A percentile compares a stretch with the other conserved stretches of the same genome.
These are phyloP conservation scores for Sesamia nonagrioides DNA, from an alignment of 1,140 invertebrate species.

Conservation along the genomic window DNA sequence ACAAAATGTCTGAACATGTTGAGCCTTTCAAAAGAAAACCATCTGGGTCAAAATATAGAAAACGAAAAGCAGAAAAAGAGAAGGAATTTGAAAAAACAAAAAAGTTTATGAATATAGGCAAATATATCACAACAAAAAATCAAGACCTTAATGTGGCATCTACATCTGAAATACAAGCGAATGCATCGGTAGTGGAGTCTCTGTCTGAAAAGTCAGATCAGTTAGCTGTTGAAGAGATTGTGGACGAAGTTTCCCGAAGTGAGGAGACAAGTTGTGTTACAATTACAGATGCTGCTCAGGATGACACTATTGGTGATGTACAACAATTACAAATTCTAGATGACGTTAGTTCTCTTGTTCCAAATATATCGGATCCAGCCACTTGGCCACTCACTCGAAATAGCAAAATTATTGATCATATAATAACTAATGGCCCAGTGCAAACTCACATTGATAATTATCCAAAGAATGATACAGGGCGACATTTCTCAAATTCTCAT, in stretches of 20 bases:
- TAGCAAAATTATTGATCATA: slow-evolving; percentile 61
- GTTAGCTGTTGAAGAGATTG: slow-evolving; percentile 59
- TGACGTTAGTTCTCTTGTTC: slow-evolving; percentile 52
- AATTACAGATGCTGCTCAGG: slow-evolving; percentile 28
- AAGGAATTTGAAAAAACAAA: slow-evolving; percentile 57
- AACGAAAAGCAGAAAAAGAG: slow-evolving; percentile 59
- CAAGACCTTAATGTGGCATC: slow-evolving; percentile 57
- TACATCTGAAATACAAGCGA: slow-evolving; percentile 61
- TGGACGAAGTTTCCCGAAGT: slow-evolving; percentile 48
- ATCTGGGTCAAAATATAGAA: slow-evolving; percentile 53
- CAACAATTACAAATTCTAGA: slow-evolving; percentile 61
- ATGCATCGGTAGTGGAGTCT: slow-evolving; percentile 57
- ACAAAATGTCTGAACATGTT: slow-evolving; percentile 55
- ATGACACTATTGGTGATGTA: slow-evolving; percentile 57
- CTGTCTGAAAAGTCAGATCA: slow-evolving; percentile 55
- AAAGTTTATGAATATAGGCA: slow-evolving; percentile 37
- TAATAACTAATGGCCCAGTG: slow-evolving; percentile 56
- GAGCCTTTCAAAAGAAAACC: slow-evolving; percentile 56
- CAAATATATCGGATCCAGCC: slow-evolving; percentile 48
- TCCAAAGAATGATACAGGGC: slow-evolving; percentile 54
- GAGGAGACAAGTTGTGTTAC: slow-evolving; percentile 49
- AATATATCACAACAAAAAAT: slow-evolving; percentile 58
- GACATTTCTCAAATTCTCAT: slow-evolving; percentile 60
- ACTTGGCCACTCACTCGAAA: slow-evolving; percentile 55
- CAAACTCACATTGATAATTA: slow-evolving; percentile 59